These are phyloP conservation scores for Pterois miles DNA, from an alignment of 2,797 vertebrate genomes.

Conservation along the genomic window DNA sequence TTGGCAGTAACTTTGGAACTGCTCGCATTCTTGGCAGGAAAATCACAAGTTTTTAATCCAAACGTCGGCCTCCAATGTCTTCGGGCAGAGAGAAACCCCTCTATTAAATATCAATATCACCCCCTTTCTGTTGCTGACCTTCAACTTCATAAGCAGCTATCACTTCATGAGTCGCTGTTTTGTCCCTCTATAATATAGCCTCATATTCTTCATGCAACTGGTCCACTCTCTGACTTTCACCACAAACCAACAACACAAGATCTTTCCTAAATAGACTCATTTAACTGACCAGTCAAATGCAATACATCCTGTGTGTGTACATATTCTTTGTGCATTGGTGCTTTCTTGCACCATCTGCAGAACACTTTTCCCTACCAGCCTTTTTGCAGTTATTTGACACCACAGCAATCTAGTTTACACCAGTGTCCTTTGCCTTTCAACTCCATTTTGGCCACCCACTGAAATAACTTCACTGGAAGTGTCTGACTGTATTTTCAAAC, in stretches of 20 bases:
- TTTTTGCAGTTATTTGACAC: constrained; percentile 40
- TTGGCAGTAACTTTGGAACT: constrained; percentile 78
- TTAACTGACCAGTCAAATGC: neutral
- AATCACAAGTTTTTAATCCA: constrained; percentile 75
- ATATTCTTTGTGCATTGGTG: neutral
- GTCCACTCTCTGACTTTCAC: neutral
- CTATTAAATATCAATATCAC: constrained; percentile 62
- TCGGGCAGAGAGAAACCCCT: constrained; percentile 57
- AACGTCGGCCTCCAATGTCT: constrained; percentile 72
- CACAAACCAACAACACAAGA: constrained; percentile 14
- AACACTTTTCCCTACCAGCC: constrained; percentile 22
- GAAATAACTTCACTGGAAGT: constrained; percentile 65
- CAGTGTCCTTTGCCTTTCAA: constrained; percentile 33
- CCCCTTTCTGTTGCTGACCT: constrained; percentile 14
- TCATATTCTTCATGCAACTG: neutral
- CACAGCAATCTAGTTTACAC: constrained; percentile 9
- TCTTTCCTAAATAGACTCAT: neutral
- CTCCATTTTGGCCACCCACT: constrained; percentile 68
- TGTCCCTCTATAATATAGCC: neutral
- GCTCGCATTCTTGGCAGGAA: constrained; percentile 79
- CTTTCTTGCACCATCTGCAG: constrained; percentile 26
- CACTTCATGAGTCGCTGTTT: constrained; percentile 19
- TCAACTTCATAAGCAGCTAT: constrained; percentile 26
- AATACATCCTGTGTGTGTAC: neutral
- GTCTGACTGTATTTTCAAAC: constrained; percentile 73